Evolutionary conservation across 1,140 invertebrate species (phyloP).

Genomic region (Cryptotermes secundus): DNA sequence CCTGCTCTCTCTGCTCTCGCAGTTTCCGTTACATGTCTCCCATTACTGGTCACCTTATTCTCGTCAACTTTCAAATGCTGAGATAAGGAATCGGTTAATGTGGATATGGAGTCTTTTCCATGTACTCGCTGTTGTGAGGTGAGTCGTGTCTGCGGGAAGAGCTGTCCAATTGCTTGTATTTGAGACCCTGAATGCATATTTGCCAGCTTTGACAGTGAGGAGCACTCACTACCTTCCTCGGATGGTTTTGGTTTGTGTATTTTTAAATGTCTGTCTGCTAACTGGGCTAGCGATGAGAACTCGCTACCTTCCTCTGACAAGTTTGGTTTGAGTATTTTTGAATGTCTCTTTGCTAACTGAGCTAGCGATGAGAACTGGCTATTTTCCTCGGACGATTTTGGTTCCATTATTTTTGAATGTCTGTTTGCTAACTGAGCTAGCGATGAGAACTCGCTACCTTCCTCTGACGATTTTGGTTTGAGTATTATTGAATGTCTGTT

Average conservation of each 20-base stretch:
- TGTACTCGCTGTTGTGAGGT: not conserved
- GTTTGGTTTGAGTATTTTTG: not conserved
- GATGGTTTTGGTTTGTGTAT: no score
- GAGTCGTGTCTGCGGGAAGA: not conserved
- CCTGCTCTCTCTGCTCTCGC: not conserved
- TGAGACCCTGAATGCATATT: not conserved
- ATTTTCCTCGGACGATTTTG: not conserved
- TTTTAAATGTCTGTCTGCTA: not conserved
- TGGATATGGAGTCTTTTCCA: not conserved
- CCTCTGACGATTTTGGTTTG: not conserved
- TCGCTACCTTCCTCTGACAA: no score
- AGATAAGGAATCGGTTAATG: not conserved
- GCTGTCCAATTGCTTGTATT: not conserved
- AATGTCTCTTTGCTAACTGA: not conserved
- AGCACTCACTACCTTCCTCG: not conserved
- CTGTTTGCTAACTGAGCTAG: not conserved
- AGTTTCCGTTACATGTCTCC: not conserved
- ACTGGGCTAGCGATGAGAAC: no score
- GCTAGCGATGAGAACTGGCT: not conserved
- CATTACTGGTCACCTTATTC: not conserved
- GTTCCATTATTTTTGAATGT: not conserved
- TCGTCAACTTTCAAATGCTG: not conserved
- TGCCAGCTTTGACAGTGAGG: not conserved
- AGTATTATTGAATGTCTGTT: not conserved
- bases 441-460: not conserved